phyloP scores from a whole-genome alignment of 2,113 vertebrate species.

The Passerina amoena region DNA sequence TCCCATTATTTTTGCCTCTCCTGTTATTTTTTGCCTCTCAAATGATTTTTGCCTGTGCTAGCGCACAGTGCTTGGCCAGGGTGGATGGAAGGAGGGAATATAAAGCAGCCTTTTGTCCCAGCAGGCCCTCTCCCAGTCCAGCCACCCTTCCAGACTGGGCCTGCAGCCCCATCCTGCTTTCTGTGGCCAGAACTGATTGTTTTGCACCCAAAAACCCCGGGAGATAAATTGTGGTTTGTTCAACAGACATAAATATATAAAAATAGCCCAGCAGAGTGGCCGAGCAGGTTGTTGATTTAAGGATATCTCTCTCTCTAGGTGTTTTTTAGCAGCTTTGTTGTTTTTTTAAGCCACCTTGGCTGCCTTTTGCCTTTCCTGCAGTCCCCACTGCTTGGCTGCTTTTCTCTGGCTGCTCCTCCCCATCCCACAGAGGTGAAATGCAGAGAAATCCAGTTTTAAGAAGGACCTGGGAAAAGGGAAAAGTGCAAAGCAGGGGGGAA shows the following conservation, averaged over 20 bases:
- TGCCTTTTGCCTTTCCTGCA: not conserved
- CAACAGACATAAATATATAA: not conserved
- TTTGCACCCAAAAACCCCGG: not conserved
- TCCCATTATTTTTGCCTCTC: not conserved
- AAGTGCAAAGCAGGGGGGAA: not conserved
- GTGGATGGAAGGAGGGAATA: not conserved
- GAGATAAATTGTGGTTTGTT: not conserved
- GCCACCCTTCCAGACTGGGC: not conserved
- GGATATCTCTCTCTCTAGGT: not conserved
- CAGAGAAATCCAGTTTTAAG: not conserved
- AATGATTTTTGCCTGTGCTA: not conserved
- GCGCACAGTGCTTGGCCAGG: not conserved
- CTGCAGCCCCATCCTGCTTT: not conserved
- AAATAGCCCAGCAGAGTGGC: not conserved
- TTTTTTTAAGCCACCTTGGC: not conserved
- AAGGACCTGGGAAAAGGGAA: not conserved
- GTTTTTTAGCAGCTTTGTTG: slow-evolving; percentile 1
- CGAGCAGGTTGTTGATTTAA: not conserved
- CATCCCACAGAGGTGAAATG: not conserved
- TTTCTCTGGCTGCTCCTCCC: not conserved
- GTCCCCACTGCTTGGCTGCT: not conserved
- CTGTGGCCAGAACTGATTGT: not conserved
- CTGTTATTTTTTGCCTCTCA: too few species aligned
- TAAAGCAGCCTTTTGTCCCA: slow-evolving; percentile 42
- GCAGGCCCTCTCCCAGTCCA: not conserved